phyloP scores from a whole-genome alignment of 2,888 invertebrate species.

The Mythimna pallens region DNA sequence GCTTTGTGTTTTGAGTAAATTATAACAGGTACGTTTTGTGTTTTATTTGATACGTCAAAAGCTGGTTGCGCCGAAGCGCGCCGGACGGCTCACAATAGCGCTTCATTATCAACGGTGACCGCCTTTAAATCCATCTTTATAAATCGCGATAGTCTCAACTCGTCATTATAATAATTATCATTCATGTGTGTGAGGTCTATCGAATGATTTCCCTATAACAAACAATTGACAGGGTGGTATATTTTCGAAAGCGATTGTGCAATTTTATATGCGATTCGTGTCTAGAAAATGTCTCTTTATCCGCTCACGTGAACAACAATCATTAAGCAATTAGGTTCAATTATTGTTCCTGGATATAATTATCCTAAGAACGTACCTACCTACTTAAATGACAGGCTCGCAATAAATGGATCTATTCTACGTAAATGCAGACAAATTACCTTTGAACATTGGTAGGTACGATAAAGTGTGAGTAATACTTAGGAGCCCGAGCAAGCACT shows the following conservation, averaged over 20 bases:
- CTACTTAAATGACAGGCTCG: slow-evolving; percentile 72
- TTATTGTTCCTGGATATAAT: slow-evolving; percentile 81
- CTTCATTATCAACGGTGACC: slow-evolving; percentile 89
- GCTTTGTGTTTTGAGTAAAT: slow-evolving; percentile 91
- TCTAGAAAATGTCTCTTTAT: slow-evolving; percentile 76
- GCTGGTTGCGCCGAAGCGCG: slow-evolving; percentile 73
- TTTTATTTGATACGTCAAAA: slow-evolving; percentile 84
- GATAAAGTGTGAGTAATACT: slow-evolving; percentile 54
- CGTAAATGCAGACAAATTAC: slow-evolving; percentile 73
- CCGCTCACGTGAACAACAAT: slow-evolving; percentile 73
- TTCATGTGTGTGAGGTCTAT: slow-evolving; percentile 64
- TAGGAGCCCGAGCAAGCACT: slow-evolving; percentile 39
- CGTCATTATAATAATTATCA: slow-evolving; percentile 74
- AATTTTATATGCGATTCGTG: slow-evolving; percentile 75
- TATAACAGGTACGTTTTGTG: slow-evolving; percentile 87
- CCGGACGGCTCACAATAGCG: slow-evolving; percentile 78
- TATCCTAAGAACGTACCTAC: slow-evolving; percentile 67
- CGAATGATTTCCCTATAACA: slow-evolving; percentile 68
- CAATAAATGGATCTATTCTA: slow-evolving; percentile 75
- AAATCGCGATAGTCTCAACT: slow-evolving; percentile 77
- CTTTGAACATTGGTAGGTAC: slow-evolving; percentile 66
- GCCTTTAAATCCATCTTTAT: slow-evolving; percentile 79
- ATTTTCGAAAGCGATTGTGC: slow-evolving; percentile 71
- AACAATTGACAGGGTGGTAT: slow-evolving; percentile 73
- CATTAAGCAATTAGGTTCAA: slow-evolving; percentile 85